Percentiles rank a stretch among this genome's conserved stretches.
phyloP scores from a whole-genome alignment of 2,797 vertebrate species.

The Oreortyx pictus region DNA sequence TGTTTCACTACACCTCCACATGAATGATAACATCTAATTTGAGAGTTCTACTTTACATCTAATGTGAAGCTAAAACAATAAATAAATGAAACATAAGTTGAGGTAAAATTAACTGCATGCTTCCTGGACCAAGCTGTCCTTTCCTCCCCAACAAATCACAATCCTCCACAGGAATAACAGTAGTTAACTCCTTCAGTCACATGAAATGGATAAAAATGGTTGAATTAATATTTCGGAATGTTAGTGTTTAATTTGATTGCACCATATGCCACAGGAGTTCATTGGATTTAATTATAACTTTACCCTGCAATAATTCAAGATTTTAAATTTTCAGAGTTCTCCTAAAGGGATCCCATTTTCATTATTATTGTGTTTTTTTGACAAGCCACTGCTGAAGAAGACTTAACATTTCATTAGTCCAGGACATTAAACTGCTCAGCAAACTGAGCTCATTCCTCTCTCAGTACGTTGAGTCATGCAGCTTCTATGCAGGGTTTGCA shows the following conservation, averaged over 20 bases:
- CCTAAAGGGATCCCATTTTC: constrained; percentile 29
- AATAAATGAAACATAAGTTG: background rate
- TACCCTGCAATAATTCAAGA: constrained; percentile 62
- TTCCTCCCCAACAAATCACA: background rate
- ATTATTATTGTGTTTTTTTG: constrained; percentile 34
- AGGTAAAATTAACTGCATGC: background rate
- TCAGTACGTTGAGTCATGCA: constrained; percentile 66
- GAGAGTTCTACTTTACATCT: constrained; percentile 11
- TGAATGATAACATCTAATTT: background rate
- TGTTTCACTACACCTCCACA: background rate
- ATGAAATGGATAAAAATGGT: background rate
- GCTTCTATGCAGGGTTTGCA: constrained; percentile 60
- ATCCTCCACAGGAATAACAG: background rate
- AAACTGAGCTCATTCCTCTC: constrained; percentile 36
- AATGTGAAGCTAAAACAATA: constrained; percentile 10
- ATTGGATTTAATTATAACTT: constrained; percentile 63
- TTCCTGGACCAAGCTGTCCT: background rate
- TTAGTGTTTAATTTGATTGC: constrained; percentile 55
- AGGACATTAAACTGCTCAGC: constrained; percentile 59
- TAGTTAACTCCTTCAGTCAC: background rate
- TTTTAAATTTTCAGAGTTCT: constrained; percentile 36
- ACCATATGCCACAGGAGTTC: background rate
- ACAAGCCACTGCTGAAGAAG: constrained; percentile 67
- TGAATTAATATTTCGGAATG: background rate
- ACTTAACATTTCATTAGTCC: constrained; percentile 69